Percentiles rank a stretch among this genome's conserved stretches.
Evolutionary conservation across 2,113 vertebrate species (phyloP).

Genomic region (Chloropsis hardwickii): DNA sequence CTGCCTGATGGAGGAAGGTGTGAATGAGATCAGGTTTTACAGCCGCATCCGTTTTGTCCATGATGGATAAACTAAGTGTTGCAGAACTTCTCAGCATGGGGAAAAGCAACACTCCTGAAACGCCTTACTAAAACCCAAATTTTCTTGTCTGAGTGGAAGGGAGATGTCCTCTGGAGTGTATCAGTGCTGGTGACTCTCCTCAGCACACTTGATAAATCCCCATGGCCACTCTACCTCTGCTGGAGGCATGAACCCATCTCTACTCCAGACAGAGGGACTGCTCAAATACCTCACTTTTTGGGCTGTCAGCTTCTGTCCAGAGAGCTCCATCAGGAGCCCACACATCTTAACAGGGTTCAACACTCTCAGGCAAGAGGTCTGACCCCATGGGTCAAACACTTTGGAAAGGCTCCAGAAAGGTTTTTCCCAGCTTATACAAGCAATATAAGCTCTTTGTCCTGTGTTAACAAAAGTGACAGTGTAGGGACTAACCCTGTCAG

Average conservation of each 20-base stretch:
- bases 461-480: background rate
- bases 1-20: background rate
- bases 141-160: background rate
- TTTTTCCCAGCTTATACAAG: background rate
- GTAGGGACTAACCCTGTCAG: background rate
- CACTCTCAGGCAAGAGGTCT: background rate
- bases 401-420: background rate
- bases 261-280: background rate
- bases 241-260: rapidly evolving
- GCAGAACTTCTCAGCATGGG: background rate
- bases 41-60: background rate
- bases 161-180: background rate
- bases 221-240: background rate
- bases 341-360: background rate
- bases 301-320: background rate
- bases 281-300: background rate
- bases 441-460: background rate
- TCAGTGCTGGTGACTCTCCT: background rate
- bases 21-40: background rate
- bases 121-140: background rate
- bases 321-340: background rate
- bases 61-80: background rate
- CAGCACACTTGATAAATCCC: rapidly evolving
- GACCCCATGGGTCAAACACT: rapidly evolving
- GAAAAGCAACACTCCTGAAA: background rate